Evolutionary conservation across 2,888 invertebrate species (phyloP), one percentile per base, ranked within the genome.

Genomic region (Cosmia pyralina): DNA sequence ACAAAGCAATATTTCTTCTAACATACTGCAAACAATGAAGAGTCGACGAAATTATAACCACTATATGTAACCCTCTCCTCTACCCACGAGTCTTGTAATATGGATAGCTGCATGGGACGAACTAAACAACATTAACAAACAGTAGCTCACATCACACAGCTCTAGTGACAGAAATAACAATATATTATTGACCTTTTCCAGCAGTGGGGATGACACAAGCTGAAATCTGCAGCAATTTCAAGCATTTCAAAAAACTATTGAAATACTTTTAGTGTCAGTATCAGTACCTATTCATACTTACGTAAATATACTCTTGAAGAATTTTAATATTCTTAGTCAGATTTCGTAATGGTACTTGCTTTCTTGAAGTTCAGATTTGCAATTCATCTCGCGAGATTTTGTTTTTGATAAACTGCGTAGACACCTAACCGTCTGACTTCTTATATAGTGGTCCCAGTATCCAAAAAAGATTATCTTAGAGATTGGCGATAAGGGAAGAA

Each of bases 341-440:
- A 15, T 69, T 53, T 44, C 5, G 41, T 53, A 53, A 10, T 34
- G 10, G 34, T n/a, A 34, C n/a, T 55, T 68, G 17, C 13, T 7
- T 38, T 7, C 38, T 41, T 38, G 4, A 41, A 68, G 55, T 69
- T 46, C 41, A 28, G 17, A 69, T 48, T 69, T 70, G 10, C 44
- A 34, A 4, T 44, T 2, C 13, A 22, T 34, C 28, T 8, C 17
- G 19, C 17, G n/a, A 70, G 0, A 13, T 19, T 41, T 44, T 10
- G 4, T 44, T 44, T n/a, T 41, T 28, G 1, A 41, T 28, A 41
- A 3, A 28, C 17, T 38, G 41, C 22, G 38, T n/a, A n/a, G 17
- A 11, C 8, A 57, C 28, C 1, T 17, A 58, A 44, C 34, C 55
- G 28, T 8, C 55, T 34, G 8, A 52, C 34, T n/a, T 13, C 44